These are phyloP conservation scores for Jaculus jaculus DNA, from an alignment of 2,113 vertebrate genomes.

Conservation along the genomic window DNA sequence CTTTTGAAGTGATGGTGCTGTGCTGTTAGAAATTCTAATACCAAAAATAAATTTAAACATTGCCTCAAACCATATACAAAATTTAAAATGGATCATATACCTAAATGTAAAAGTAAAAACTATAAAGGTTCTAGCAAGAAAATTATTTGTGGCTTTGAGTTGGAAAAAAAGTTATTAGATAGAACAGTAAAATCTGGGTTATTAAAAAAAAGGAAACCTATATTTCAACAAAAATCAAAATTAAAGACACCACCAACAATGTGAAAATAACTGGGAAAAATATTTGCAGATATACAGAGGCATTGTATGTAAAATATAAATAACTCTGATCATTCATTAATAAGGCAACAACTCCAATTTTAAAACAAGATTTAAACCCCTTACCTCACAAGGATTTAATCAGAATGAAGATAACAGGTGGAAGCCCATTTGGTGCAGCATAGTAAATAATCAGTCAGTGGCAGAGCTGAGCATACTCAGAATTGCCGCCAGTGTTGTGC, in stretches of 20 bases:
- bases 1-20: conserved; percentile 2
- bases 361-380: conserved; percentile 42
- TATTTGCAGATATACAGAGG: conserved; percentile 36
- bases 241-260: conserved; percentile 37
- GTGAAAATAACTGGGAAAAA: conserved; percentile 41
- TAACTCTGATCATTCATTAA: conserved; percentile 44
- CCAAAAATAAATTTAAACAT: not conserved
- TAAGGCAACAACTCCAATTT: conserved; percentile 40
- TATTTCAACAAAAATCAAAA: conserved; percentile 39
- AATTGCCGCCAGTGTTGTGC: not conserved
- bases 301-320: conserved; percentile 18
- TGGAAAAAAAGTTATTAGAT: conserved; percentile 40
- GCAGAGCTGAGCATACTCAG: not conserved
- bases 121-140: not conserved
- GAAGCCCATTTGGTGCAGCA: not conserved
- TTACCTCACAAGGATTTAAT: conserved; percentile 31
- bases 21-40: not conserved
- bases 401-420: conserved; percentile 14
- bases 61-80: not conserved
- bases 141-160: not conserved
- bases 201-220: not conserved
- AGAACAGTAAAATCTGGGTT: conserved; percentile 13
- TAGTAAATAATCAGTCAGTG: not conserved
- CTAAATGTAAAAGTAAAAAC: conserved; percentile 1
- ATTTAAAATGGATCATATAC: not conserved